These are phyloP conservation scores for Silurus glanis DNA, from an alignment of 2,113 vertebrate genomes.

Conservation along the genomic window DNA sequence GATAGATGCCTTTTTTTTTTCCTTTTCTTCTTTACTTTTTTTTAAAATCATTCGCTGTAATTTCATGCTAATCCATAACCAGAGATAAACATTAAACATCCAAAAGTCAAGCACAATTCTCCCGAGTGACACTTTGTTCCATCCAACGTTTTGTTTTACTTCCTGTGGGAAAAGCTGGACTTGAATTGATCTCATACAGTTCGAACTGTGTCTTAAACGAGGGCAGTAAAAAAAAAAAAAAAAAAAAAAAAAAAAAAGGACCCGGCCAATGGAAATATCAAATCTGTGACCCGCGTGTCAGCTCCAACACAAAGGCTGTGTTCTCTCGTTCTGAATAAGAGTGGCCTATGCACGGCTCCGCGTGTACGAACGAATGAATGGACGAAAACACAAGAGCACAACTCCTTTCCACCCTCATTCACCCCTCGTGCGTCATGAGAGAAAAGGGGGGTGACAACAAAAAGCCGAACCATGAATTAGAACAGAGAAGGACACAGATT, in stretches of 20 bases:
- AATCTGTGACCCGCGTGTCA: conserved; percentile 21
- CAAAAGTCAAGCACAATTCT: neutral
- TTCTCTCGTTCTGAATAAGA: conserved; percentile 12
- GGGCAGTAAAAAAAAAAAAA: neutral
- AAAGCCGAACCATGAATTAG: conserved; percentile 8
- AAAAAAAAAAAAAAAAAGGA: neutral
- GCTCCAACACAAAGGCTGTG: conserved; percentile 28
- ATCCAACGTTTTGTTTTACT: neutral
- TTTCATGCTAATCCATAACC: neutral
- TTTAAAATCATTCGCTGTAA: neutral
- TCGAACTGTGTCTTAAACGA: conserved; percentile 7
- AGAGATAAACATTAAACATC: neutral
- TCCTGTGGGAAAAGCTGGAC: conserved; percentile 13
- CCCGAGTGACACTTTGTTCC: neutral
- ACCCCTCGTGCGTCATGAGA: conserved; percentile 26
- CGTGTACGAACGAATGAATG: conserved; percentile 15
- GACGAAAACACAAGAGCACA: conserved; percentile 28
- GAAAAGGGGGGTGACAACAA: neutral
- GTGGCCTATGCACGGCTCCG: conserved; percentile 17
- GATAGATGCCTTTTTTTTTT: too few relatives aligned
- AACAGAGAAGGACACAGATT: conserved; percentile 28
- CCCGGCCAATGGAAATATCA: conserved; percentile 17
- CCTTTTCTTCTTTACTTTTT: too few relatives aligned
- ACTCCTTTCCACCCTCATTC: conserved; percentile 35
- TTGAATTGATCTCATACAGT: conserved; percentile 8